phyloP scores from a whole-genome alignment of 2,797 vertebrate genomes.

The Nannoperca australis region DNA sequence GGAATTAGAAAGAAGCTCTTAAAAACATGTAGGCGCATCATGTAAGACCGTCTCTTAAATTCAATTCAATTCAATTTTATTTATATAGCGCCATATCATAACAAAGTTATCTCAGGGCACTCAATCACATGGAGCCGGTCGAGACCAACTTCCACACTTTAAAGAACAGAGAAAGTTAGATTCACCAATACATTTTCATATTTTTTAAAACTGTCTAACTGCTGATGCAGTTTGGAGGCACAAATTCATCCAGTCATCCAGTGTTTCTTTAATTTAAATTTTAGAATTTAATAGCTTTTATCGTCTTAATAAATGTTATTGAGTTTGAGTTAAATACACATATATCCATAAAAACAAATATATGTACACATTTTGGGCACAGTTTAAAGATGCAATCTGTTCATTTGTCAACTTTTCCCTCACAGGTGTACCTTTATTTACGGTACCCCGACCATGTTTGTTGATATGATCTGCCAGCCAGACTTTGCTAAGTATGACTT shows the following conservation, averaged over 20 bases:
- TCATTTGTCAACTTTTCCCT: neutral
- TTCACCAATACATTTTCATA: neutral
- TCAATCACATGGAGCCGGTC: no score
- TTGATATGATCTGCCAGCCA: constrained; percentile 90
- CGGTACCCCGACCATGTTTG: constrained; percentile 94
- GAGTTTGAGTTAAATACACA: neutral
- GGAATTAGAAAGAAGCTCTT: no score
- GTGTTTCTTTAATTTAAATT: neutral
- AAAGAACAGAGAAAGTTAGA: neutral
- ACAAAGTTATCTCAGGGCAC: no score
- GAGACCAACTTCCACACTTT: no score
- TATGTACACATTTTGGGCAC: neutral
- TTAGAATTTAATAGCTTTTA: neutral
- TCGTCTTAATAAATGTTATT: neutral
- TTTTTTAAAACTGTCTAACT: neutral
- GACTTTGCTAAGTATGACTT: constrained; percentile 86
- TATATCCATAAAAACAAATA: no score
- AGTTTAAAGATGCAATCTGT: neutral
- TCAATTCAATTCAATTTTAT: no score
- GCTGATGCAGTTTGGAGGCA: neutral
- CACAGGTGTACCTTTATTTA: constrained; percentile 86
- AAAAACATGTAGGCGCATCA: no score
- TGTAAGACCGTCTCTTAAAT: neutral
- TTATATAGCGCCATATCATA: no score
- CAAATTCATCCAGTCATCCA: neutral